Conservation (phyloP, 2,888 invertebrate genomes). For the Mythimna pallens region DNA sequence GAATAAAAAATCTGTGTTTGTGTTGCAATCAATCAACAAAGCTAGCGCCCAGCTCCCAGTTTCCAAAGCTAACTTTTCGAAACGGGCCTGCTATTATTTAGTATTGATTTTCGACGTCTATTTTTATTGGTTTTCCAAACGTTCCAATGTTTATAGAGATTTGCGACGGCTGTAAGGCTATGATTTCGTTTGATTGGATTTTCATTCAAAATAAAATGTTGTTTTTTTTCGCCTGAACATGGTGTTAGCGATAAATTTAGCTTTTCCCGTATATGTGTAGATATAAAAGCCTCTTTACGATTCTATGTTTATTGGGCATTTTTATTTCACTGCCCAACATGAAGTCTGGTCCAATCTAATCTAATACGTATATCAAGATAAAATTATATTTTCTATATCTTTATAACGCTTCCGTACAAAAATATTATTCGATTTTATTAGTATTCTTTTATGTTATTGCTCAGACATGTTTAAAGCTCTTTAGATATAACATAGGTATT, state of each 20-base stretch:
- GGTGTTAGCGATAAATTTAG: conserved; percentile 49
- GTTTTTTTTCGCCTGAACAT: conserved; percentile 45
- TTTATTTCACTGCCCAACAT: conserved; percentile 60
- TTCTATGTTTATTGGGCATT: conserved; percentile 44
- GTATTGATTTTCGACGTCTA: conserved; percentile 84
- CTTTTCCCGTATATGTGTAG: conserved; percentile 43
- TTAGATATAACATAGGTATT: conserved; percentile 1
- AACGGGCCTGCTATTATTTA: conserved; percentile 83
- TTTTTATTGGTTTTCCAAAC: conserved; percentile 81
- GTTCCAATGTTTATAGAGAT: conserved; percentile 80
- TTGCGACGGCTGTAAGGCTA: conserved; percentile 77
- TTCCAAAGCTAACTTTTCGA: conserved; percentile 84
- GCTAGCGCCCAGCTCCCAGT: conserved; percentile 76
- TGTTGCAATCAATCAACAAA: conserved; percentile 89
- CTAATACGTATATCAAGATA: conserved; percentile 48
- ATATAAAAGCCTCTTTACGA: conserved; percentile 42
- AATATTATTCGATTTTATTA: conserved; percentile 47
- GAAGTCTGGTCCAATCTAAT: conserved; percentile 54
- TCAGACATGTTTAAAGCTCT: conserved; percentile 19
- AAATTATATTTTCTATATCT: conserved; percentile 51
- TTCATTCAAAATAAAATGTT: conserved; percentile 68
- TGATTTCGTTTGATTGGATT: conserved; percentile 78
- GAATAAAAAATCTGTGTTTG: conserved; percentile 86
- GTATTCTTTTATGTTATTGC: conserved; percentile 31
- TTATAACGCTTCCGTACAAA: conserved; percentile 42